Evolutionary conservation across 2,888 invertebrate genomes (phyloP).

Genomic region (Amblyteles armatorius): DNA sequence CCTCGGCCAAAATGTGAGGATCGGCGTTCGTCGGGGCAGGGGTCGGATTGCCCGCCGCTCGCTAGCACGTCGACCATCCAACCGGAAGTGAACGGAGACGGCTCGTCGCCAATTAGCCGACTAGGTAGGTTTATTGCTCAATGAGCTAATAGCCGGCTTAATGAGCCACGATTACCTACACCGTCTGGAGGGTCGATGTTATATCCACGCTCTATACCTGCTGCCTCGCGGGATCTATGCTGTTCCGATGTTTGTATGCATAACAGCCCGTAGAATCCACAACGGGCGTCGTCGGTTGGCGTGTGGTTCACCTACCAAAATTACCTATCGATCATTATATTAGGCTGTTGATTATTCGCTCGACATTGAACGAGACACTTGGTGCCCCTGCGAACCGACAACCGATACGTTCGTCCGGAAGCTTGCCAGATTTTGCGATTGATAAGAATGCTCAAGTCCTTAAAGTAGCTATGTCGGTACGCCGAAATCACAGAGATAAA

Average conservation of each 20-base stretch:
- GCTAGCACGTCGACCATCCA: slow-evolving; percentile 58
- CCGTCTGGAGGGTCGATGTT: slow-evolving; percentile 60
- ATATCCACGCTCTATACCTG: slow-evolving; percentile 38
- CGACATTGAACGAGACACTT: background rate
- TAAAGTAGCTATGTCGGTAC: too few relatives aligned
- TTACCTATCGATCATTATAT: slow-evolving; percentile 30
- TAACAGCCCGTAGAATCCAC: slow-evolving; percentile 42
- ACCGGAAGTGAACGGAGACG: slow-evolving; percentile 78
- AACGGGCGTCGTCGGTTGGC: slow-evolving; percentile 22
- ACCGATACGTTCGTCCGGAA: background rate
- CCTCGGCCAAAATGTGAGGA: slow-evolving; percentile 43
- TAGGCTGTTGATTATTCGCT: slow-evolving; percentile 5
- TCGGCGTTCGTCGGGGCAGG: slow-evolving; percentile 48
- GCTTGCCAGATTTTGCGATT: background rate
- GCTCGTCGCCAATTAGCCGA: slow-evolving; percentile 79
- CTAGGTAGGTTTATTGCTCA: slow-evolving; percentile 81
- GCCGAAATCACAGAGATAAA: too few relatives aligned
- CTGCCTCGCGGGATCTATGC: slow-evolving; percentile 1
- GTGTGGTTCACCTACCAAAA: slow-evolving; percentile 37
- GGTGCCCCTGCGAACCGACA: background rate
- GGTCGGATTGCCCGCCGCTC: slow-evolving; percentile 34
- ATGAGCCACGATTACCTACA: slow-evolving; percentile 80
- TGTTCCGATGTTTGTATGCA: slow-evolving; percentile 41
- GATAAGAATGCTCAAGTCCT: background rate
- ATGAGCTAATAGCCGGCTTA: slow-evolving; percentile 81